These are phyloP conservation scores for Macrophya annulata DNA, from an alignment of 2,888 invertebrate genomes.

Conservation along the genomic window DNA sequence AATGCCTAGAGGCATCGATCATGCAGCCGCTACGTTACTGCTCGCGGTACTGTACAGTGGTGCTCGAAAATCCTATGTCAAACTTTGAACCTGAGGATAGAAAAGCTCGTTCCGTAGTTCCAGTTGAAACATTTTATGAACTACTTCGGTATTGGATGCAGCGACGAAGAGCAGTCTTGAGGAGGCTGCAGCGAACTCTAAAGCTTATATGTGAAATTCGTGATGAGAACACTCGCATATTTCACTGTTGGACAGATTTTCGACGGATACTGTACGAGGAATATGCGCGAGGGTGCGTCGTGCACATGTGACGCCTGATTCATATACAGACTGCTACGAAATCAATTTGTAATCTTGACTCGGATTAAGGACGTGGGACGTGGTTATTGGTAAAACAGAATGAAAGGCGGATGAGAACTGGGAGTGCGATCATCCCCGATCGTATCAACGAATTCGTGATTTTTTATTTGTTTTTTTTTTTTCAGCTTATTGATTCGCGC, in stretches of 20 bases:
- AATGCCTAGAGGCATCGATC: slow-evolving; percentile 76
- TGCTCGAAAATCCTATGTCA: slow-evolving; percentile 30
- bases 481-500: background rate
- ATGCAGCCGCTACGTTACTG: slow-evolving; percentile 63
- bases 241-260: slow-evolving; percentile 44
- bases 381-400: slow-evolving; percentile 54
- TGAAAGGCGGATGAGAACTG: background rate
- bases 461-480: background rate
- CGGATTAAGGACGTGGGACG: slow-evolving; percentile 74
- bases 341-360: slow-evolving; percentile 80
- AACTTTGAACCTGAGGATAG: background rate
- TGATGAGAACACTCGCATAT: slow-evolving; percentile 38
- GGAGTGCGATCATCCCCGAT: background rate
- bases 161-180: background rate
- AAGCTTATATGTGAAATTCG: background rate
- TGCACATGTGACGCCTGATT: slow-evolving; percentile 79
- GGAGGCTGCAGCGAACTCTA: background rate
- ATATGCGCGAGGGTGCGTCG: slow-evolving; percentile 76
- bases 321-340: slow-evolving; percentile 79
- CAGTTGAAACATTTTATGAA: background rate
- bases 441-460: background rate
- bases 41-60: slow-evolving; percentile 43
- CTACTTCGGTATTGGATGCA: background rate
- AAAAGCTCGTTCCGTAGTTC: background rate
- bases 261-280: slow-evolving; percentile 50